These are phyloP conservation scores for Trichomalopsis sarcophagae DNA, from an alignment of 1,140 invertebrate genomes.

Conservation along the genomic window DNA sequence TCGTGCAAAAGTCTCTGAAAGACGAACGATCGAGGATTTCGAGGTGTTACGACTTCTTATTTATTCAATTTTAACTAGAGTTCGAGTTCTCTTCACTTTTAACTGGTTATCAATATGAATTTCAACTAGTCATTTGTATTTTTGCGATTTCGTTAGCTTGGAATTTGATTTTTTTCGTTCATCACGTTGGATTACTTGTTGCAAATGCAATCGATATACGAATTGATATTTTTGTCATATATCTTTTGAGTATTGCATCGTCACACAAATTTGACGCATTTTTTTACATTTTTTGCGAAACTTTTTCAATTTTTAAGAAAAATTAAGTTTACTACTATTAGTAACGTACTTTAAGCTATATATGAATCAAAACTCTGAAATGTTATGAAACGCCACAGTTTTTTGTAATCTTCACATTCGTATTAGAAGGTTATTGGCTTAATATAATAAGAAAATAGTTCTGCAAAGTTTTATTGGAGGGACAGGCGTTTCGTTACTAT, in stretches of 20 bases:
- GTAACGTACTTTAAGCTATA: background rate
- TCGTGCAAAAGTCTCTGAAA: slow-evolving; percentile 20
- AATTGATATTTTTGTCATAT: background rate
- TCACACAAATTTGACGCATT: background rate
- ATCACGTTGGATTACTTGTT: background rate
- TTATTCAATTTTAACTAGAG: background rate
- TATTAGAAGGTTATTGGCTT: background rate
- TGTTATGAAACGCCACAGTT: background rate
- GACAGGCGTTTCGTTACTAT: background rate
- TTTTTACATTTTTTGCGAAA: background rate
- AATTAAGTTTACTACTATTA: background rate
- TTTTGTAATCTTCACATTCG: background rate
- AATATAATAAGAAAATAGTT: no score
- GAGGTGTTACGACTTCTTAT: background rate
- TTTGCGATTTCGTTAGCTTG: background rate
- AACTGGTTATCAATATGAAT: background rate
- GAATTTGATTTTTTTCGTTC: background rate
- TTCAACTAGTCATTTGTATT: background rate
- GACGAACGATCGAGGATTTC: slow-evolving; percentile 15
- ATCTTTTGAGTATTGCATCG: background rate
- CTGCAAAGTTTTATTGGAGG: background rate
- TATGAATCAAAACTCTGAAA: background rate
- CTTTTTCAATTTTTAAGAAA: slow-evolving; percentile 5
- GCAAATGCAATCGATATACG: background rate
- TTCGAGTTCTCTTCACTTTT: background rate